Base-by-base conservation (phyloP, 2,888 invertebrate species). In the Trichopria drosophilae region DNA sequence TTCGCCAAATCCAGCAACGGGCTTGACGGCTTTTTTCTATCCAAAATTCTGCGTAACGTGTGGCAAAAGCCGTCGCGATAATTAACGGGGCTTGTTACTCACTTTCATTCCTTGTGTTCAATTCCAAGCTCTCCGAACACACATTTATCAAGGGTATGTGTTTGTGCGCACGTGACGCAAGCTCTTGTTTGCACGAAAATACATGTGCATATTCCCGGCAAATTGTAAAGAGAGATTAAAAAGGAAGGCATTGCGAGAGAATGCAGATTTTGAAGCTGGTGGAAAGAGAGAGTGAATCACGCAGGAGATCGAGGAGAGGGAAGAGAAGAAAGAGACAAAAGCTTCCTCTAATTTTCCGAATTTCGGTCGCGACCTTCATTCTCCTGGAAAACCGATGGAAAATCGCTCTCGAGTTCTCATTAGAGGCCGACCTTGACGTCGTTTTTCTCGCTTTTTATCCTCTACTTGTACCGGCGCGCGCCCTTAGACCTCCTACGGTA, bases 381-480 rank as follows among this genome's bases (percentile, higher is more conserved):
- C 34, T 53, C 56, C 53, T 61, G 62, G 59, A 63, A 66, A 65
- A 65, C 62, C 62, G 65, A 69, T 66, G 60, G 66, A 67, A 68
- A 69, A 68, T 67, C 64, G 61, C 63, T 66, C 64, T 66, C 63
- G 63, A 65, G 65, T 64, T 67, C 68, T 71, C 70, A 66, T 69
- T 70, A 68, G 62, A 59, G 59, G 20, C n/a, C 55, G 66, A 61
- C 71, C 70, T 70, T 66, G 69, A 59, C 61, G 59, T 58, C 60
- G 55, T 57, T 59, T 58, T 53, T 54, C 46, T 40, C 35, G 9
- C 31, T n/a, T 37, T 29, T 10, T 44, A 16, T 28, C 4, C 16
- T 15, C 40, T 18, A 36, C 19, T 18, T 13, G 22, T 20, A 9
- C 13, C 6, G 35, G 19, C 12, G 13, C 15, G 6, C 23, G 28